Base-by-base conservation (phyloP, 2,888 invertebrate genomes). In the Himalopsyche tibetana region DNA sequence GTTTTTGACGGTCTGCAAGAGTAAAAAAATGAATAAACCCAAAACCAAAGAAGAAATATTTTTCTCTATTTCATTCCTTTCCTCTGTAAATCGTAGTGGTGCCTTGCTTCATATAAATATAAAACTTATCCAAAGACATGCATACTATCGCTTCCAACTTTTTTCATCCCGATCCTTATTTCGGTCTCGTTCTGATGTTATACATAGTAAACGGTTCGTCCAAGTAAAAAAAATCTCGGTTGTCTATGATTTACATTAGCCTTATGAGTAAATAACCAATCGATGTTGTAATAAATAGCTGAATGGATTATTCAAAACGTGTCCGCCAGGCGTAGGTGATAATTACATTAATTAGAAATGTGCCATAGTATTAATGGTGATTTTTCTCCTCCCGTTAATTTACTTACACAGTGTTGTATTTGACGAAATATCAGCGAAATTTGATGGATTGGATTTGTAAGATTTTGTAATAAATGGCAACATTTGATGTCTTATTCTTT, bases 81-180 rank as follows among this genome's bases (percentile, higher is more conserved):
- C 28, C 19, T 28, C 28, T 63, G 63, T 63, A 63, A n/a, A 19
- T 63, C 51, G 63, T 63, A 63, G 63, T 4, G 3, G 63, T 63
- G 63, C 63, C 63, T 63, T 63, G 63, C 63, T 63, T 63, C 63
- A 63, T 63, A 19, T 56, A 19, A 9, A 63, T 19, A 63, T 63
- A n/a, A 63, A 8, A 63, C 63, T 63, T 19, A 63, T 19, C 11
- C 63, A 63, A 63, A 19, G 19, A n/a, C 19, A 51, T 51, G 51
- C 15, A 15, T 4, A 9, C 12, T 51, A 51, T 51, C 51, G 51
- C 51, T 51, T 51, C 51, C 15, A 51, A 51, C 51, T 3, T 51
- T 51, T 51, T 5, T 2, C 51, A 15, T 51, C 51, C 51, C 51
- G 51, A 15, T 3, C 15, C 15, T 51, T 51, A 51, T 51, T 51